Percentiles rank a stretch among this genome's conserved stretches.
Conservation (phyloP, 2,113 vertebrate genomes). For the Ciconia stormi region DNA sequence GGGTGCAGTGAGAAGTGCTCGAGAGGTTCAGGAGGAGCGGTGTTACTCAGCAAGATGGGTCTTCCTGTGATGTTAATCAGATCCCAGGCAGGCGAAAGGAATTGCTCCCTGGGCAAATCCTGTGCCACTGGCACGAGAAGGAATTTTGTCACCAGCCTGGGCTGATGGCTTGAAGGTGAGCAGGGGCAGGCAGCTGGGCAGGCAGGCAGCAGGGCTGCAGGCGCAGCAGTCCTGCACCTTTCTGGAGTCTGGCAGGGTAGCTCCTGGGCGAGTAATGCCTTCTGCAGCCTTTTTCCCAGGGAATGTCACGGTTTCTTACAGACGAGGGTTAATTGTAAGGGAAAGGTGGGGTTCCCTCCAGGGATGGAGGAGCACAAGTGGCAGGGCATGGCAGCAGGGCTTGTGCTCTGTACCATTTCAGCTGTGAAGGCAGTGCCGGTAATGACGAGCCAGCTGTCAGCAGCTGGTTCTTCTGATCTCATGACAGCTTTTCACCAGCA, state of each 20-base stretch:
- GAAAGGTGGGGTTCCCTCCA: not conserved
- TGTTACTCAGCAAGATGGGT: fast-evolving
- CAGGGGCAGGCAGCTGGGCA: not conserved
- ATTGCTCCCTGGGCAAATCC: not conserved
- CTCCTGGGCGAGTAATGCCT: fast-evolving
- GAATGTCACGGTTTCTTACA: fast-evolving
- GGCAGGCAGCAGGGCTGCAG: not conserved
- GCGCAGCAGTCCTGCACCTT: not conserved
- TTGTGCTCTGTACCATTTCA: not conserved
- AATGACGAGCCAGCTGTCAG: not conserved
- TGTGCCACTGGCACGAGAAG: fast-evolving
- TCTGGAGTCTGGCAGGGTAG: not conserved
- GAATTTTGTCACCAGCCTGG: not conserved
- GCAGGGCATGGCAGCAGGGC: not conserved
- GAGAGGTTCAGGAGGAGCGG: not conserved
- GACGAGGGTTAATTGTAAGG: not conserved
- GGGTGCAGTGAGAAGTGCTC: not conserved
- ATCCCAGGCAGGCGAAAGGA: not conserved
- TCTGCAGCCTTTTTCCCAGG: not conserved
- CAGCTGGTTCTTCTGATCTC: not conserved
- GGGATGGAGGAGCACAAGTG: not conserved
- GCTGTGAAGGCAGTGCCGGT: not conserved
- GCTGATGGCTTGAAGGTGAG: not conserved
- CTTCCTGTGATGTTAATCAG: not conserved
- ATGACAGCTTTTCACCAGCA: not conserved